These are phyloP conservation scores for Panonychus citri DNA, from an alignment of 1,140 invertebrate species.

Conservation along the genomic window DNA sequence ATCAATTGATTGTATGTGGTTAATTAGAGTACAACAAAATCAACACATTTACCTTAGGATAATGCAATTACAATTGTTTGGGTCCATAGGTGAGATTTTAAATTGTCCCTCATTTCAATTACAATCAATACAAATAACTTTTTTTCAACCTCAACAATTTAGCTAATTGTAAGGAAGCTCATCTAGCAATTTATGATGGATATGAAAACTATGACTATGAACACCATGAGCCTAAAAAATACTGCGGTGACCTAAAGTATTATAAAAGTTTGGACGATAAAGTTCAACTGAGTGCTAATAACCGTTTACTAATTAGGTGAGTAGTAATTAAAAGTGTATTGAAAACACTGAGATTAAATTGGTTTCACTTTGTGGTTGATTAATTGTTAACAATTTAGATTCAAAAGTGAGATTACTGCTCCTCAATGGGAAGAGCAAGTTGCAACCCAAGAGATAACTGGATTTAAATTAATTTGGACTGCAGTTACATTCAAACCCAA, in stretches of 20 bases:
- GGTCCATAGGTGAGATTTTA: slow-evolving; percentile 22
- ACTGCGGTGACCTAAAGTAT: slow-evolving; percentile 20
- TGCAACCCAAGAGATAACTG: slow-evolving; percentile 10
- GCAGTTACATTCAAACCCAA: slow-evolving; percentile 17
- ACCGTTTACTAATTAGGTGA: slow-evolving; percentile 19
- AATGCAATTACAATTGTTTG: slow-evolving; percentile 22
- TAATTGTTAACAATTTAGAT: not conserved
- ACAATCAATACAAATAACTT: no score
- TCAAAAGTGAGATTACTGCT: slow-evolving; percentile 9
- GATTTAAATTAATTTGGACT: slow-evolving; percentile 22
- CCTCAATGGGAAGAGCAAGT: slow-evolving; percentile 5
- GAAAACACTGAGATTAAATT: no score
- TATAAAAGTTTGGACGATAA: slow-evolving; percentile 20
- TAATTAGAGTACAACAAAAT: slow-evolving; percentile 21
- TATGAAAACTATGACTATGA: slow-evolving; percentile 17
- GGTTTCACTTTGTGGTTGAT: not conserved
- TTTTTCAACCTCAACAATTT: no score
- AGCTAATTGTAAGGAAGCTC: slow-evolving; percentile 17
- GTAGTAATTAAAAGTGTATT: no score
- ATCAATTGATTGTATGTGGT: slow-evolving; percentile 25
- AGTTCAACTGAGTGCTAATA: slow-evolving; percentile 18
- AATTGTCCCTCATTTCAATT: not conserved
- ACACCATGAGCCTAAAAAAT: slow-evolving; percentile 14
- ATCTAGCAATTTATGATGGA: slow-evolving; percentile 20
- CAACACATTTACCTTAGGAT: slow-evolving; percentile 23